Conservation (phyloP, 2,797 vertebrate species). For the Emys orbicularis region DNA sequence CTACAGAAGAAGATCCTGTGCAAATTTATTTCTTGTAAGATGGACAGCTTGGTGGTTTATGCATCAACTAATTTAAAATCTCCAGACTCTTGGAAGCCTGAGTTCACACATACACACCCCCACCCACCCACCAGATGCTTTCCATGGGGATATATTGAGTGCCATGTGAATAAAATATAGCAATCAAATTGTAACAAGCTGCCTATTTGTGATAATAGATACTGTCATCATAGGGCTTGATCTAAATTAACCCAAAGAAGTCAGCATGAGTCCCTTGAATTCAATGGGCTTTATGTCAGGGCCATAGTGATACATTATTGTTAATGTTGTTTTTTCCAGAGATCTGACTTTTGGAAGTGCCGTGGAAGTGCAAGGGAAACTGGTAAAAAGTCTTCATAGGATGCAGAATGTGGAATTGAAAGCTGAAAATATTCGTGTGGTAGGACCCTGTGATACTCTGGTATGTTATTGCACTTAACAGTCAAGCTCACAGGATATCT, state of each 20-base stretch:
- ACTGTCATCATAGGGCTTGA: too few relatives aligned
- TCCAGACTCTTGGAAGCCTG: not conserved
- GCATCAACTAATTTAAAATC: not conserved
- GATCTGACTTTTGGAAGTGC: conserved; percentile 91
- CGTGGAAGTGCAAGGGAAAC: conserved; percentile 88
- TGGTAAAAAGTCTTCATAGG: conserved; percentile 88
- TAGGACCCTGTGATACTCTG: conserved; percentile 89
- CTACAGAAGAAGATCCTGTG: not conserved
- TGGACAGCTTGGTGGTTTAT: not conserved
- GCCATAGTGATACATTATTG: not conserved
- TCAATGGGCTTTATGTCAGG: not conserved
- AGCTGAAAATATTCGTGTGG: conserved; percentile 86
- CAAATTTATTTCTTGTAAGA: not conserved
- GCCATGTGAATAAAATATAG: not conserved
- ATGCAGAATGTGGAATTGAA: conserved; percentile 91
- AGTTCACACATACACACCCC: not conserved
- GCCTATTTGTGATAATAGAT: not conserved
- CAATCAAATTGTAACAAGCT: not conserved
- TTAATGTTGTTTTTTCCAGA: conserved; percentile 75
- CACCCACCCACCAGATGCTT: not conserved
- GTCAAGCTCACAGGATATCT: not conserved
- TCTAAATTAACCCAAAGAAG: not conserved
- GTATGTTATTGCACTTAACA: conserved; percentile 75
- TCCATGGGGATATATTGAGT: not conserved
- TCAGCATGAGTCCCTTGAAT: not conserved